phyloP scores from a whole-genome alignment of 2,888 invertebrate species.

The Villa cingulata region DNA sequence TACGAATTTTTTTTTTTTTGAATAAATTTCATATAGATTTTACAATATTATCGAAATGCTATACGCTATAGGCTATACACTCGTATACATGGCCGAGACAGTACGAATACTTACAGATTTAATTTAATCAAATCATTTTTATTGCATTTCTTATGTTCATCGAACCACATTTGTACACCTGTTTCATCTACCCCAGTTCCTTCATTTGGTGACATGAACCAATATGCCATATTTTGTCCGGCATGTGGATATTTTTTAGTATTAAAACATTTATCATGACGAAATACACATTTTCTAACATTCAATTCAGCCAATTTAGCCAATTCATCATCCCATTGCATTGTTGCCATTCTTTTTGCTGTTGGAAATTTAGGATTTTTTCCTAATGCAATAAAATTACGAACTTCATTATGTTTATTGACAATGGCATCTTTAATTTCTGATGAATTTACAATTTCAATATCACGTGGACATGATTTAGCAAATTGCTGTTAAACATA shows the following conservation, averaged over 20 bases:
- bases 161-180: constrained; percentile 5
- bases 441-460: constrained; percentile 23
- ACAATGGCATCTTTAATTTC: constrained; percentile 26
- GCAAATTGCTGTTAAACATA: too few species aligned
- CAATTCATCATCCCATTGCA: constrained; percentile 30
- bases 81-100: too few species aligned
- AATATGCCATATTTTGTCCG: constrained; percentile 25
- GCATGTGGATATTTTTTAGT: constrained; percentile 24
- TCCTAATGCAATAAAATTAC: constrained; percentile 28
- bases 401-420: constrained; percentile 30
- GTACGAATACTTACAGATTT: too few species aligned
- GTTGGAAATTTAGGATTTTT: constrained; percentile 22
- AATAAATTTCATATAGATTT: too few species aligned
- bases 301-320: constrained; percentile 27
- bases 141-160: constrained; percentile 4
- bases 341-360: constrained; percentile 27
- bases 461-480: constrained; percentile 8
- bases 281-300: constrained; percentile 27
- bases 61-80: neutral
- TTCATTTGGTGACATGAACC: neutral
- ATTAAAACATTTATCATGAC: constrained; percentile 29
- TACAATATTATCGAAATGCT: too few species aligned
- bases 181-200: neutral
- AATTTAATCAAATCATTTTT: constrained; percentile 1
- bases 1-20: too few species aligned